Percentiles rank a stretch among this genome's conserved stretches.
Evolutionary conservation across 2,888 invertebrate species (phyloP).

Genomic region (Catocala fraxini): DNA sequence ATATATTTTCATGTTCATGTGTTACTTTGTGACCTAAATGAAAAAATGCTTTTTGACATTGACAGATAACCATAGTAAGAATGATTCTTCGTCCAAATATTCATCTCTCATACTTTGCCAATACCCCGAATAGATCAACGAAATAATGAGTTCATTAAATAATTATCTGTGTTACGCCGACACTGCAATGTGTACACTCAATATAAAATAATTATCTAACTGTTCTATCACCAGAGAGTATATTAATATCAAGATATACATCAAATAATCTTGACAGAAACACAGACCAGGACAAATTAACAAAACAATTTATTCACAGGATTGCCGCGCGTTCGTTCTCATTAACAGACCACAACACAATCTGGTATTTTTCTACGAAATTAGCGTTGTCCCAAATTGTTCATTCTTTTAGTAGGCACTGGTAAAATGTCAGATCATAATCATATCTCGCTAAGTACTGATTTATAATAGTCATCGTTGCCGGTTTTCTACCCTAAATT

Average conservation of each 20-base stretch:
- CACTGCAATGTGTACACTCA: too few relatives aligned
- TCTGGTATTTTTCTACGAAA: conserved; percentile 30
- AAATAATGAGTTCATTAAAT: too few relatives aligned
- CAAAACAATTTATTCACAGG: conserved; percentile 11
- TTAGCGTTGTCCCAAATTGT: conserved; percentile 34
- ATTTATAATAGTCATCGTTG: conserved; percentile 32
- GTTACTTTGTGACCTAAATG: too few relatives aligned
- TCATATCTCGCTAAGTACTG: conserved; percentile 25
- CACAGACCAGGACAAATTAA: conserved; percentile 17
- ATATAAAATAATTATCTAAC: neutral
- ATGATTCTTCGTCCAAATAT: too few relatives aligned
- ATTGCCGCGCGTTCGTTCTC: conserved; percentile 29
- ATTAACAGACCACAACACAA: conserved; percentile 33
- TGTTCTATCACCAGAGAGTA: neutral
- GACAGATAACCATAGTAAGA: too few relatives aligned
- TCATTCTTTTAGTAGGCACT: conserved; percentile 22
- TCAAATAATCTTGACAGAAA: conserved; percentile 13
- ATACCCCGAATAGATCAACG: too few relatives aligned
- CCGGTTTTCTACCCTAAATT: conserved; percentile 24
- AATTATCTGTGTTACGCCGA: too few relatives aligned
- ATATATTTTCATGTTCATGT: too few relatives aligned
- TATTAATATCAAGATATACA: neutral
- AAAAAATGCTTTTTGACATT: too few relatives aligned
- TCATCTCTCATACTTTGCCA: too few relatives aligned
- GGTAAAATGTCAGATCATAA: conserved; percentile 22